phyloP scores from a whole-genome alignment of 2,888 invertebrate species.

The Plebejus melissa region DNA sequence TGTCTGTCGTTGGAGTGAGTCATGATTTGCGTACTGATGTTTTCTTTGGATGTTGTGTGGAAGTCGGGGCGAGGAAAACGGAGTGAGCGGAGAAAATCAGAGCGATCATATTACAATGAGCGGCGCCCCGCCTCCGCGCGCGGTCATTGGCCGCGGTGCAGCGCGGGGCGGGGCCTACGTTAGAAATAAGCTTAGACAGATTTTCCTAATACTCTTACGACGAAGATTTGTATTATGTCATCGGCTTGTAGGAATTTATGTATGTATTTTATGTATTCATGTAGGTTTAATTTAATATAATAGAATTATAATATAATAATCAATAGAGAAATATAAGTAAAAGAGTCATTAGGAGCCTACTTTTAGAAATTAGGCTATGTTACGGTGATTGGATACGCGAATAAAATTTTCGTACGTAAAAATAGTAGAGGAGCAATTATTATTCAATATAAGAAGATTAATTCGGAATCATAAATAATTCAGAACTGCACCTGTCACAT shows the following conservation, averaged over 20 bases:
- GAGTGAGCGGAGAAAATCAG: slow-evolving; percentile 36
- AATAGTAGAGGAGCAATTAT: background rate
- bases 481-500: background rate
- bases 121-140: slow-evolving; percentile 62
- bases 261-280: too few relatives aligned
- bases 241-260: background rate
- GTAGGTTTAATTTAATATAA: background rate
- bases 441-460: background rate
- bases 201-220: slow-evolving; percentile 27
- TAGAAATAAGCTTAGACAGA: slow-evolving; percentile 68
- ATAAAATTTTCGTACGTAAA: too few relatives aligned
- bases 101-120: slow-evolving; percentile 54
- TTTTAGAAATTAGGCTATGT: too few relatives aligned
- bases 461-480: background rate
- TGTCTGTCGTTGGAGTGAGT: slow-evolving; percentile 7
- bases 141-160: slow-evolving; percentile 60
- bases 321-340: too few relatives aligned
- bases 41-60: background rate
- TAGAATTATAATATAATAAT: background rate
- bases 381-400: too few relatives aligned
- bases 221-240: background rate
- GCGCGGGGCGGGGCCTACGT: slow-evolving; percentile 69
- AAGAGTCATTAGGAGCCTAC: too few relatives aligned
- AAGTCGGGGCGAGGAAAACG: slow-evolving; percentile 24
- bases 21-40: background rate